Evolutionary conservation across 1,140 invertebrate genomes (phyloP).

Genomic region (Drosophila pseudoobscura): DNA sequence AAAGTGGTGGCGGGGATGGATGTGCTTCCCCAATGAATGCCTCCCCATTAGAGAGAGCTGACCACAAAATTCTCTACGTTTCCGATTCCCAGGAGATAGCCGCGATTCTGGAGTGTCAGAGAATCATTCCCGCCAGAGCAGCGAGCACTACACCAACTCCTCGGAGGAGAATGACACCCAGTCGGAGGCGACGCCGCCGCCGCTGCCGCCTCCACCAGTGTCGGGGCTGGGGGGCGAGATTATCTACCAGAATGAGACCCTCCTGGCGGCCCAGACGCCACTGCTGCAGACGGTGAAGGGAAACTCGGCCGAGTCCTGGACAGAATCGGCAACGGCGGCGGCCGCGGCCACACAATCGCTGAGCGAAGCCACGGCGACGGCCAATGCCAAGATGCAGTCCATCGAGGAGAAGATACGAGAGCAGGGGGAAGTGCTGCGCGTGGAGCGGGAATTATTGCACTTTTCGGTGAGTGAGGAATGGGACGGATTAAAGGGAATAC

Average conservation of each 20-base stretch:
- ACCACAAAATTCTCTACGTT: neutral
- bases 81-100: slow-evolving; percentile 84
- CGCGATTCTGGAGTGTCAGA: slow-evolving; percentile 90
- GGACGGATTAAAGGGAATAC: neutral
- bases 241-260: slow-evolving; percentile 84
- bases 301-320: slow-evolving; percentile 81
- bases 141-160: slow-evolving; percentile 85
- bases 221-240: slow-evolving; percentile 84
- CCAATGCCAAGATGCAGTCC: slow-evolving; percentile 84
- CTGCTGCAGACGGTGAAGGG: slow-evolving; percentile 76
- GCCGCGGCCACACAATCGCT: slow-evolving; percentile 86
- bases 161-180: slow-evolving; percentile 81
- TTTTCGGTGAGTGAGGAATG: slow-evolving; percentile 55
- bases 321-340: slow-evolving; percentile 87
- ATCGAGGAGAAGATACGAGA: slow-evolving; percentile 86
- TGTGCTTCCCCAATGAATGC: slow-evolving; percentile 4
- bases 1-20: neutral
- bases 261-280: slow-evolving; percentile 68
- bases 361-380: slow-evolving; percentile 85
- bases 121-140: slow-evolving; percentile 90
- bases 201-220: slow-evolving; percentile 49
- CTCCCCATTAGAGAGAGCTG: slow-evolving; percentile 6
- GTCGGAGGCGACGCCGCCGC: slow-evolving; percentile 70
- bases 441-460: slow-evolving; percentile 90
- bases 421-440: slow-evolving; percentile 88